Base-by-base conservation (phyloP, 2,797 vertebrate species). In the Myotis planiceps region DNA sequence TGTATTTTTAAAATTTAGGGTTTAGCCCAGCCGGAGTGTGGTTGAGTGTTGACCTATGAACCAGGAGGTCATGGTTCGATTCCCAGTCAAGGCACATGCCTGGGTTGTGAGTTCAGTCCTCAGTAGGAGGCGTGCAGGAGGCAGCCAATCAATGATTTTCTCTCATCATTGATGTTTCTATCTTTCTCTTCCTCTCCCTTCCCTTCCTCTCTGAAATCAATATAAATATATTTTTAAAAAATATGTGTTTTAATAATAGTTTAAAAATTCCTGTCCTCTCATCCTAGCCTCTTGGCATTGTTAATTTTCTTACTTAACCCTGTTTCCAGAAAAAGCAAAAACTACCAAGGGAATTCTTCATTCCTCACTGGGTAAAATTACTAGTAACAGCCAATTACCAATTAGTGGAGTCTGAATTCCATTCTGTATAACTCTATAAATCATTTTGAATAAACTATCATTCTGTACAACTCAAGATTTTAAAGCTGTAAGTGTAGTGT, bases 271-370 rank as follows among this genome's bases (percentile, higher is more conserved):
- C 42, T 51, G 2, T 76, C 29, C n/a, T 88, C 83, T 85, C 18
- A 32, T 16, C 10, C 37, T 66, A 14, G 55, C 66, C 47, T 79
- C 63, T 94, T 81, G 37, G 29, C 39, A 42, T 74, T 92, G 47
- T 86, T 63, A 12, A 66, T 86, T 76, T 92, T 85, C 80, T 80
- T 45, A 93, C 51, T 68, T 47, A 49, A 42, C 72, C 39, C 47
- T 65, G 9, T 87, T 95, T 94, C 88, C 23, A 51, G 60, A 88
- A 95, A 88, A 90, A 55, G 18, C 37, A 32, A 37, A 47, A 53
- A 29, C 32, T 88, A 65, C 32, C 55, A 47, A 94, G 37, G 9
- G 34, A 80, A 45, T 87, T 79, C 51, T 39, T 65, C 18, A 18
- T 65, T 74, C 19, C 37, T 78, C 39, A 0, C 0, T 66, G 79